Percentiles rank a stretch among this genome's conserved stretches.
Conservation (phyloP, 2,113 vertebrate species). For the Crocuta crocuta region DNA sequence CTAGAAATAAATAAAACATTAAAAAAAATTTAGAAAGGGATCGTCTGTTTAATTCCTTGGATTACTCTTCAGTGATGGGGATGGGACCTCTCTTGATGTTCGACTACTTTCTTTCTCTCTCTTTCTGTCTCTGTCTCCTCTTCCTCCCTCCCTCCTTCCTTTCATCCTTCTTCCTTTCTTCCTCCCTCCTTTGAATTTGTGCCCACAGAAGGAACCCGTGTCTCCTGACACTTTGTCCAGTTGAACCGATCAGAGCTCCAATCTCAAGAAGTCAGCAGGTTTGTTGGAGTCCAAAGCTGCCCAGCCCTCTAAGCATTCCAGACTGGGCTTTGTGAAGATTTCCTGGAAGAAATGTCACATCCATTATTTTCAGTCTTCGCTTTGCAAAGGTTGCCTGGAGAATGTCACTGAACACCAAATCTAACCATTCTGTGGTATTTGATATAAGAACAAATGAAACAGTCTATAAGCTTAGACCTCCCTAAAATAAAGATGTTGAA, state of each 20-base stretch:
- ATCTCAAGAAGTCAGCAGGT: conserved; percentile 5
- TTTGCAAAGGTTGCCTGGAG: conserved; percentile 69
- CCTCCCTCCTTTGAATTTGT: conserved; percentile 28
- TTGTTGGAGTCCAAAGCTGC: conserved; percentile 29
- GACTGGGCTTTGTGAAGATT: conserved; percentile 16
- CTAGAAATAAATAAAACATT: too few species aligned
- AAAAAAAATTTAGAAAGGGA: neutral
- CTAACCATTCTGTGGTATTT: conserved; percentile 68
- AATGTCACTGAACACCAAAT: conserved; percentile 76
- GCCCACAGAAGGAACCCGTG: neutral
- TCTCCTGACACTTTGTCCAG: conserved; percentile 31
- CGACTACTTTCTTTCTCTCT: neutral
- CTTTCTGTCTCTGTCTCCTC: fast-evolving
- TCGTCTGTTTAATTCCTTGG: neutral
- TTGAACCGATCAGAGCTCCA: conserved; percentile 30
- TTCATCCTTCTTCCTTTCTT: neutral
- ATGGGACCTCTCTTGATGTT: neutral
- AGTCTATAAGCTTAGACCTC: conserved; percentile 39
- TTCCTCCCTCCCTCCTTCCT: neutral
- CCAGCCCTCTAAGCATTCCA: neutral
- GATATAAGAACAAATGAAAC: conserved; percentile 71
- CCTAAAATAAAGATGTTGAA: conserved; percentile 68
- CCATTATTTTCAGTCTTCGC: conserved; percentile 64
- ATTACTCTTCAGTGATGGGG: neutral
- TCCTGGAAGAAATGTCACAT: conserved; percentile 70